These are phyloP conservation scores for Amblyjoppa fuscipennis DNA, from an alignment of 2,888 invertebrate genomes.

Conservation along the genomic window DNA sequence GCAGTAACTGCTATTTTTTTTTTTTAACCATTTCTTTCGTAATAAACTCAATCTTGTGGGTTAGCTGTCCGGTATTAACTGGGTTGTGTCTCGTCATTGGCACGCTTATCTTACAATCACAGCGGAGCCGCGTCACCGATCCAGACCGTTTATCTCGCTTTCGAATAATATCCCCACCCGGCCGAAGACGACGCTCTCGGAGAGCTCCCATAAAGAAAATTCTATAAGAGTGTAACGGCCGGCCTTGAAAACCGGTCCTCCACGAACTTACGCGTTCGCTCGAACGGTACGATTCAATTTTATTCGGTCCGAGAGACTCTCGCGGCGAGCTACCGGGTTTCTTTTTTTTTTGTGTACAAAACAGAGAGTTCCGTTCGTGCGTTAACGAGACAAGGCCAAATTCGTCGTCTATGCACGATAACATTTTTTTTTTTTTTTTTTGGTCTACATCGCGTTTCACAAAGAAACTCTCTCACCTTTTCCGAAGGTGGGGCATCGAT, in stretches of 20 bases:
- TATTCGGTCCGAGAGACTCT: background rate
- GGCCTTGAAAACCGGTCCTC: background rate
- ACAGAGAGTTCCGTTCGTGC: background rate
- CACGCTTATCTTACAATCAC: background rate
- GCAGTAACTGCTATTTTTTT: too few relatives aligned
- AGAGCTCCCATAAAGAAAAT: background rate
- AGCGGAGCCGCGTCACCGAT: background rate
- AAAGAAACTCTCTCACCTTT: constrained; percentile 31
- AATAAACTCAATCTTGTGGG: too few relatives aligned
- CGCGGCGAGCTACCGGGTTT: background rate
- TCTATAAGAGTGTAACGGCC: background rate
- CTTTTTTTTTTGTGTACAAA: background rate
- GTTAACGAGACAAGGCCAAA: background rate
- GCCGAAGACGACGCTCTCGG: background rate
- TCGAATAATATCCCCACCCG: background rate
- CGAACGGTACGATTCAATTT: background rate
- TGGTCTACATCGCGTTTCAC: background rate
- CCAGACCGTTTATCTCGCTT: background rate
- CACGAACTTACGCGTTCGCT: background rate
- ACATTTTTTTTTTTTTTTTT: background rate
- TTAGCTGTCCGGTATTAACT: too few relatives aligned
- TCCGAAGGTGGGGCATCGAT: background rate
- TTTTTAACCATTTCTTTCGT: too few relatives aligned
- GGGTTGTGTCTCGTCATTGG: too few relatives aligned
- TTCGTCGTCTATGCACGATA: background rate